These are phyloP conservation scores for Eupithecia centaureata DNA, from an alignment of 2,888 invertebrate species.

Conservation along the genomic window DNA sequence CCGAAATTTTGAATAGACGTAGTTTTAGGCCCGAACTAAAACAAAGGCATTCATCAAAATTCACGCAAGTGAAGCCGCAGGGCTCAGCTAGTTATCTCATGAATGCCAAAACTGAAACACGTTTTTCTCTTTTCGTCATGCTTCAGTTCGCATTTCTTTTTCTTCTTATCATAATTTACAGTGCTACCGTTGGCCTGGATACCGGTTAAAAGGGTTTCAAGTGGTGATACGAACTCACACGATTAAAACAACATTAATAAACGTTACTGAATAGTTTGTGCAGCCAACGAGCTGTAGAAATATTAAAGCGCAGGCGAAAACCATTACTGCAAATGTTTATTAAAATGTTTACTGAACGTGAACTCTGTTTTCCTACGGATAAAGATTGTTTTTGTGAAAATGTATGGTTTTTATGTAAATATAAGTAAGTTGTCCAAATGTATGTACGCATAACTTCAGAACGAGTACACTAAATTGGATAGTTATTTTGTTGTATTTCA, in stretches of 20 bases:
- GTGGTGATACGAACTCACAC: neutral
- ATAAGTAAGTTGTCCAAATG: too few relatives aligned
- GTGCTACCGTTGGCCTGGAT: neutral
- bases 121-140: neutral
- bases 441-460: too few relatives aligned
- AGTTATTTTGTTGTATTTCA: too few relatives aligned
- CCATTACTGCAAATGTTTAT: neutral
- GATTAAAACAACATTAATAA: conserved; percentile 1
- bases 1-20: too few relatives aligned
- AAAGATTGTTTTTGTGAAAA: too few relatives aligned
- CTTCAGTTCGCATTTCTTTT: neutral
- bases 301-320: neutral
- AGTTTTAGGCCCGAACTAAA: too few relatives aligned
- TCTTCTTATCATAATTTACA: neutral
- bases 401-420: too few relatives aligned
- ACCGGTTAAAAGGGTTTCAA: conserved; percentile 10
- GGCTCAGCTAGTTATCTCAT: neutral
- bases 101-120: neutral
- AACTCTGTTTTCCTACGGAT: neutral
- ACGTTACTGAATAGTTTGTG: neutral
- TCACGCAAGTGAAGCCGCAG: too few relatives aligned
- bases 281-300: neutral
- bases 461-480: too few relatives aligned
- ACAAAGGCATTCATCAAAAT: too few relatives aligned
- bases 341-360: neutral